Percentiles rank a stretch among this genome's conserved stretches.
phyloP scores from a whole-genome alignment of 2,797 vertebrate genomes.

The Pseudochirops corinnae region DNA sequence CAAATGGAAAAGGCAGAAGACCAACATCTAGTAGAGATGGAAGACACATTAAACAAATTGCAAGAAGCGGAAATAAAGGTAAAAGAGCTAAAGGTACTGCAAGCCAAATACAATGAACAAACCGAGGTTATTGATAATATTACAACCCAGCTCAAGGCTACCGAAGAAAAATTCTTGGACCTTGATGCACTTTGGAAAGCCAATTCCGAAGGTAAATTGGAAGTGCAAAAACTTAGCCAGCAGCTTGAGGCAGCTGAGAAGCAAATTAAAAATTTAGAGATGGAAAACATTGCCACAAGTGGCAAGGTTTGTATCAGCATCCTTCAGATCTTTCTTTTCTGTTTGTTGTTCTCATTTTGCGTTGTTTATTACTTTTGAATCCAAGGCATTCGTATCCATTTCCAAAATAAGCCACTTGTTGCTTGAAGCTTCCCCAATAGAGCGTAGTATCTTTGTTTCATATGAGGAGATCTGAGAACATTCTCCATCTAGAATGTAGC shows the following conservation, averaged over 20 bases:
- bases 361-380: conserved; percentile 65
- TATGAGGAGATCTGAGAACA: conserved; percentile 71
- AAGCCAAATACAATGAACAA: conserved; percentile 86
- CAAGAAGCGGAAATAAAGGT: conserved; percentile 93
- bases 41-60: conserved; percentile 95
- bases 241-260: conserved; percentile 89
- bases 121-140: conserved; percentile 85
- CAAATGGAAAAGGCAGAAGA: conserved; percentile 93
- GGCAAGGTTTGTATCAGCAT: conserved; percentile 90
- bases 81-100: conserved; percentile 92
- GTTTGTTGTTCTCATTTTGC: conserved; percentile 69
- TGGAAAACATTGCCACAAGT: conserved; percentile 86
- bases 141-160: conserved; percentile 87
- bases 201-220: conserved; percentile 91
- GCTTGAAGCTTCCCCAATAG: conserved; percentile 4
- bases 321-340: conserved; percentile 71
- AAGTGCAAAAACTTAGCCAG: conserved; percentile 89
- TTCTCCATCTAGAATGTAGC: background rate
- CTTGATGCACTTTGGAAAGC: conserved; percentile 88
- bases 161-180: conserved; percentile 89
- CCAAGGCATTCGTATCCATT: conserved; percentile 25
- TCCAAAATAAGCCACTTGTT: background rate
- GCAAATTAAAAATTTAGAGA: conserved; percentile 87
- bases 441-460: conserved; percentile 14
- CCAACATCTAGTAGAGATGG: conserved; percentile 98